Evolutionary conservation across 2,113 vertebrate genomes (phyloP).

Genomic region (Megaleporinus macrocephalus): DNA sequence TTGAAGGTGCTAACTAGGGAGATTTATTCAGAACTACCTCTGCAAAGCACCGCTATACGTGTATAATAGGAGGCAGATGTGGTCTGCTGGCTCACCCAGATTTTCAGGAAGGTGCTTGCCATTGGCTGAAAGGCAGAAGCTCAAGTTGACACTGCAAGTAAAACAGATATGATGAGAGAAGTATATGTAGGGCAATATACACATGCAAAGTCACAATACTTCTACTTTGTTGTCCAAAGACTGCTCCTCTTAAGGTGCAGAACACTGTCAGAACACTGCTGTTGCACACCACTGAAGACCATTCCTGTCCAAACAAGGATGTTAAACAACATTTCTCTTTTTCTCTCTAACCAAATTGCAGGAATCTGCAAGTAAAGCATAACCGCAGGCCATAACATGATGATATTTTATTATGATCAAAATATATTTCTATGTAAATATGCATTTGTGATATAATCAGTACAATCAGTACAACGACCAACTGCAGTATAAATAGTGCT

Average conservation of each 20-base stretch:
- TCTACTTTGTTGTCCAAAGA: slow-evolving; percentile 14
- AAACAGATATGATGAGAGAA: slow-evolving; percentile 56
- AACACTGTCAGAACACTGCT: slow-evolving; percentile 49
- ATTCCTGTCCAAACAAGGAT: background rate
- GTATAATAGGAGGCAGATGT: slow-evolving; percentile 61
- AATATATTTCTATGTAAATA: no score
- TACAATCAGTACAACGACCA: no score
- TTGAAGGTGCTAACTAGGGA: background rate
- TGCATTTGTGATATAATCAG: no score
- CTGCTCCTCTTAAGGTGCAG: slow-evolving; percentile 22
- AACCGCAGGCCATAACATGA: no score
- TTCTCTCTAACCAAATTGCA: no score
- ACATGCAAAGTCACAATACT: background rate
- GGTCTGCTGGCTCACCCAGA: slow-evolving; percentile 81
- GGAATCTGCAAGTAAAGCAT: no score
- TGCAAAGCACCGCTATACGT: slow-evolving; percentile 47
- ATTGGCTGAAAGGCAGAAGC: slow-evolving; percentile 89
- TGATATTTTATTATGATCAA: no score
- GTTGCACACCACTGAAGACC: background rate
- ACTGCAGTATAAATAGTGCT: no score
- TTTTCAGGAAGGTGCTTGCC: slow-evolving; percentile 86
- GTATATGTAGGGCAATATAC: slow-evolving; percentile 29
- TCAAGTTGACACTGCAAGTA: slow-evolving; percentile 87
- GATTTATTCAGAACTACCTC: slow-evolving; percentile 20
- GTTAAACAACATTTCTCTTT: background rate